Conservation (phyloP, 2,113 vertebrate genomes). For the Candoia aspera region DNA sequence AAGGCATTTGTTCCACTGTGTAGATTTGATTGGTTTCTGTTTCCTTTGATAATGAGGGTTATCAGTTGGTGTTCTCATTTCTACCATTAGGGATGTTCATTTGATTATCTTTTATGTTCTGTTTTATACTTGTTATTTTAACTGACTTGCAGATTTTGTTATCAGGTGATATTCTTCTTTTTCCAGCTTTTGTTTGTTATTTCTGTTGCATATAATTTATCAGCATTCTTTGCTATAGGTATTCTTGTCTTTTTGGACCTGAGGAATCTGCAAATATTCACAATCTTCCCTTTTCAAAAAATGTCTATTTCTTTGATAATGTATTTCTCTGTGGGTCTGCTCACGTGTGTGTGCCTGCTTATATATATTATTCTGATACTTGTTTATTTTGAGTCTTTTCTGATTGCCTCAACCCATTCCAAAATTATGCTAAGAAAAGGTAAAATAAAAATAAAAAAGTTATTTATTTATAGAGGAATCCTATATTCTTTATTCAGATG, state of each 20-base stretch:
- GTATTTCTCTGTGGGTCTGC: not conserved
- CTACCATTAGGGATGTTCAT: not conserved
- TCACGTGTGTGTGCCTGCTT: not conserved
- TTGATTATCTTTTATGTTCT: not conserved
- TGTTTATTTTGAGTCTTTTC: not conserved
- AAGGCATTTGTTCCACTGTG: not conserved
- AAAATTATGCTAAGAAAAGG: not conserved
- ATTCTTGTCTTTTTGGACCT: not conserved
- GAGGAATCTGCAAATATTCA: constrained; percentile 8
- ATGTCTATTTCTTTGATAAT: not conserved
- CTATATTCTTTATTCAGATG: not conserved
- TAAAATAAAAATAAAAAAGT: not conserved
- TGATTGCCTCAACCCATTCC: not conserved
- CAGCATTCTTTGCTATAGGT: not conserved
- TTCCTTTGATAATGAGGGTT: not conserved
- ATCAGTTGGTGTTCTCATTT: not conserved
- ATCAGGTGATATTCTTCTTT: not conserved
- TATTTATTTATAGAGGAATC: not conserved
- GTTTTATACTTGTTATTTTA: not conserved
- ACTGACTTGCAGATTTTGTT: not conserved
- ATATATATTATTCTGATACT: not conserved
- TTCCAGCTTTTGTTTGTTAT: not conserved
- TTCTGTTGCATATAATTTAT: not conserved
- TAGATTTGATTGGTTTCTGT: not conserved
- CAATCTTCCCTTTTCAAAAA: not conserved